Evolutionary conservation across 1,140 invertebrate species (phyloP).

Genomic region (Pristionchus pacificus): DNA sequence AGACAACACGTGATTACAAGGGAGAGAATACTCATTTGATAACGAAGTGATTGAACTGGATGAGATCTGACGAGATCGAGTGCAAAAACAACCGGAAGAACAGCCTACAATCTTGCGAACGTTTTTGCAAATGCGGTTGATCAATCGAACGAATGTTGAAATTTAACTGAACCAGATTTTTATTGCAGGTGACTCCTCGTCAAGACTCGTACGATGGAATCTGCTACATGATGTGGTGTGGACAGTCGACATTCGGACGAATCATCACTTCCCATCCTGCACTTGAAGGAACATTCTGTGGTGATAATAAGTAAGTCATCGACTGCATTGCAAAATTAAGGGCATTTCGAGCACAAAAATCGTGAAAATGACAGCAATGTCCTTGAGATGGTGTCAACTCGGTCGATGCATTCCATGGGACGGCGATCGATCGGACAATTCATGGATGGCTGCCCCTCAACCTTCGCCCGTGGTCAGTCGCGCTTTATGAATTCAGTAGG

Average conservation of each 20-base stretch:
- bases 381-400: constrained; percentile 45
- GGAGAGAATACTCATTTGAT: constrained; percentile 16
- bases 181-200: constrained; percentile 55
- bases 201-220: constrained; percentile 56
- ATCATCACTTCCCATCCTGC: constrained; percentile 57
- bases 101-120: neutral
- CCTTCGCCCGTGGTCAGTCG: neutral
- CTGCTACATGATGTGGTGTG: constrained; percentile 58
- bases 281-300: constrained; percentile 41
- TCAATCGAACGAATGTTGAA: constrained; percentile 11
- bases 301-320: too few species aligned
- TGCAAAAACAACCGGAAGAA: neutral
- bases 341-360: neutral
- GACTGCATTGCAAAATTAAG: constrained; percentile 1
- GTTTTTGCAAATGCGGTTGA: neutral
- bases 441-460: constrained; percentile 16
- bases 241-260: constrained; percentile 47
- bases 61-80: neutral
- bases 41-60: constrained; percentile 1
- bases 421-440: neutral
- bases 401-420: constrained; percentile 56
- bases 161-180: too few species aligned
- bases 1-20: too few species aligned
- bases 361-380: constrained; percentile 17
- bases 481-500: too few species aligned